These are phyloP conservation scores for Monarcha castaneiventris DNA, from an alignment of 2,113 vertebrate species.

Conservation along the genomic window DNA sequence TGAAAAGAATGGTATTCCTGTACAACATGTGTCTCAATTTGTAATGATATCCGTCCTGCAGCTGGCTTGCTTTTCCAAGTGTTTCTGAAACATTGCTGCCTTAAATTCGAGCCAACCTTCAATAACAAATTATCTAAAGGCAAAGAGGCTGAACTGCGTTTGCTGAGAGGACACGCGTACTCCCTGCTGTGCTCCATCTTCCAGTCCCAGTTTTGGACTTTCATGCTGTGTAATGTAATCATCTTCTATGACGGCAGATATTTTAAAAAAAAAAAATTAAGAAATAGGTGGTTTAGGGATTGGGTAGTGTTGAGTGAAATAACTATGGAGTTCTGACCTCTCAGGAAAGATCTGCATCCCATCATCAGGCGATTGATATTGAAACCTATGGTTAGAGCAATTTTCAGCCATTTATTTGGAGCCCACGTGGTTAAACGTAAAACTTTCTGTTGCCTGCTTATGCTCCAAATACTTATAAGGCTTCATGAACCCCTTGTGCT, in stretches of 20 bases:
- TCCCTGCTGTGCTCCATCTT: conserved; percentile 43
- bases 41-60: conserved; percentile 70
- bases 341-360: conserved; percentile 64
- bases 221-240: conserved; percentile 47
- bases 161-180: conserved; percentile 2
- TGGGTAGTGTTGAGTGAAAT: conserved; percentile 57
- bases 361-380: conserved; percentile 66
- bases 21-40: conserved; percentile 73
- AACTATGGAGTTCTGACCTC: conserved; percentile 50
- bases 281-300: background rate
- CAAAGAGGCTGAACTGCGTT: conserved; percentile 57
- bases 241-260: conserved; percentile 39
- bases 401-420: conserved; percentile 71
- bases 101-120: conserved; percentile 68
- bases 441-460: conserved; percentile 63
- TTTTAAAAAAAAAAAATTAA: background rate
- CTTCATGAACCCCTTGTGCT: conserved; percentile 18
- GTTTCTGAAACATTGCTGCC: conserved; percentile 71
- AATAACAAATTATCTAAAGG: conserved; percentile 69
- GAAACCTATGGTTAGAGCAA: conserved; percentile 75
- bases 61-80: conserved; percentile 72
- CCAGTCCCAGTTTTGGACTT: conserved; percentile 48
- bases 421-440: conserved; percentile 63
- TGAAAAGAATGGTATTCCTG: conserved; percentile 69
- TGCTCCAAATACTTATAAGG: conserved; percentile 67